These are phyloP conservation scores for Ictalurus punctatus DNA, from an alignment of 2,113 vertebrate genomes.

Conservation along the genomic window DNA sequence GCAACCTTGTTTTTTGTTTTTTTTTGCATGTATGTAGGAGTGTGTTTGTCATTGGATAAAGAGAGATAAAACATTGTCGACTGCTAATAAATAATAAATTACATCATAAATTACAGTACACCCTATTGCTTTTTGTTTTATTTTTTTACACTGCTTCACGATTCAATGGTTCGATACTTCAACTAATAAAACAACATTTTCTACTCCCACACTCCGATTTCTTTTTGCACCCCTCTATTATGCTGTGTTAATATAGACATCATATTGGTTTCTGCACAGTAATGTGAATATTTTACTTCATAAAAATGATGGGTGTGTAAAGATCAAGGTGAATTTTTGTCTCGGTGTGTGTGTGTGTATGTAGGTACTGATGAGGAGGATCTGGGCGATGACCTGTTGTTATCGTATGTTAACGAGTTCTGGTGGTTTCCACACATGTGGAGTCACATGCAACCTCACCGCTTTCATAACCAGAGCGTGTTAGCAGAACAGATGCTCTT, in stretches of 20 bases:
- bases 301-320: neutral
- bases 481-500: slow-evolving; percentile 96
- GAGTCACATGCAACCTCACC: slow-evolving; percentile 99
- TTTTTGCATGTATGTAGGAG: neutral
- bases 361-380: slow-evolving; percentile 94
- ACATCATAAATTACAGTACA: neutral
- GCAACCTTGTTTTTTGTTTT: no score
- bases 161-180: neutral
- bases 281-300: neutral
- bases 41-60: neutral
- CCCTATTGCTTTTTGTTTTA: neutral
- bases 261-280: neutral
- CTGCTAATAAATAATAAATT: neutral
- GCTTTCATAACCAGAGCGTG: slow-evolving; percentile 97
- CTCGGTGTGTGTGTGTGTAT: neutral
- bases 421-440: slow-evolving; percentile 99
- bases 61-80: neutral
- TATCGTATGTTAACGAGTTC: slow-evolving; percentile 92
- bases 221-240: neutral
- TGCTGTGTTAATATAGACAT: neutral
- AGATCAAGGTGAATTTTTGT: neutral
- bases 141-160: neutral
- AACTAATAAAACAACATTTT: neutral
- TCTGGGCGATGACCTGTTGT: slow-evolving; percentile 89
- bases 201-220: neutral